Evolutionary conservation across 2,888 invertebrate species (phyloP), one percentile per base, ranked within the genome.

Genomic region (Allygus modestus): DNA sequence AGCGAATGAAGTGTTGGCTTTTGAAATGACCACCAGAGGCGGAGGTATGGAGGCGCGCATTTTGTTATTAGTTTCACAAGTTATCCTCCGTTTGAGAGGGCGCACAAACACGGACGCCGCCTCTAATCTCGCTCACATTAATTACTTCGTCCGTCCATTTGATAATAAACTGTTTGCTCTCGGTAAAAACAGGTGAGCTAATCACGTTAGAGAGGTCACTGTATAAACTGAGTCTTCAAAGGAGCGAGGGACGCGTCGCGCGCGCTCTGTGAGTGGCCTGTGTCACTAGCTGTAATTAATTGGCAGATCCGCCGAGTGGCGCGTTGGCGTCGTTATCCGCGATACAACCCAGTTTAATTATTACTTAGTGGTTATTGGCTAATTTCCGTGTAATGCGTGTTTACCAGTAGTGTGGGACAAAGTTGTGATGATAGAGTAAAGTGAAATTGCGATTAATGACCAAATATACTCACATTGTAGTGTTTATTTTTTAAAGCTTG

Each of bases 91-190:
- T 77, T 77, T 46, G 75, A 77, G 75, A 20, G 31, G 43, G 26
- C 41, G 17, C 20, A 73, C 73, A 73, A 73, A 73, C 73, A 73
- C n/a, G 41, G 41, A 7, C 37, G 20, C 41, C 1, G 17, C 1
- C 75, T 46, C 46, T 46, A 46, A 46, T 46, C 46, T 46, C 46
- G 23, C 75, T 46, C 20, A 46, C 41, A 46, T 77, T 77, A 77
- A 77, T 77, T 77, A 77, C 75, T 77, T 46, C 37, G 65, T 23
- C 51, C 75, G 75, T 37, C 58, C 61, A 75, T 84, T 84, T 84
- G 75, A 75, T 84, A 82, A 82, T 84, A 84, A 84, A 84, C 75
- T 84, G 84, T 84, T 84, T 84, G 82, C 82, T n/a, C 77, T 33
- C n/a, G 54, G 82, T 84, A 84, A 82, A 82, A 84, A 84, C 51